Base-by-base conservation (phyloP, 2,797 vertebrate species). In the Enoplosus armatus region DNA sequence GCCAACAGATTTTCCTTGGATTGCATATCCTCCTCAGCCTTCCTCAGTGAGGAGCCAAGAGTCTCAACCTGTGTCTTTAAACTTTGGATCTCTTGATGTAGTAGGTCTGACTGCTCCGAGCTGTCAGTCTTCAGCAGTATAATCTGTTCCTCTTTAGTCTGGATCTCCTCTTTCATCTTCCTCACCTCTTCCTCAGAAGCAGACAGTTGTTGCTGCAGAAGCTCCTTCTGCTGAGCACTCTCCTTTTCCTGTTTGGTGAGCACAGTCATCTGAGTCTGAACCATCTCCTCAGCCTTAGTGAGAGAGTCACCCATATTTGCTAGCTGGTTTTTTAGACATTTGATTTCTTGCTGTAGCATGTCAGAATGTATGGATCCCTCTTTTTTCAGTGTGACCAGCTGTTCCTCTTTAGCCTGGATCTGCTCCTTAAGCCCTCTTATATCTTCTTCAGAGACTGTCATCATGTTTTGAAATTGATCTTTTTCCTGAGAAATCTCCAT, bases 41-140 rank as follows among this genome's bases (percentile, higher is more conserved):
- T 82, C 16, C 2, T 86, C 16, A 87, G 37, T 0, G 78, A 88
- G 7, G 41, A 79, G 2, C 18, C 18, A 31, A 91, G 81, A 56
- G 18, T 27, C 48, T 89, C 79, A 6, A 84, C 69, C n/a, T 78
- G 82, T 24, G 0, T 93, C 0, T 93, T 94, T 50, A 95, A 94
- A 39, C 86, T 85, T 64, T 96, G 92, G 0, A 92, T 86, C 83
- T 96, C 94, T 33, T 96, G 90, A n/a, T 93, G 68, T 3, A 86
- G 41, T 1, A 72, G 8, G 9, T 70, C 8, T 0, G 56, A 82
- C 35, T 89, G 77, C 24, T 64, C 56, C 3, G 72, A 59, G 14
- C 58, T 75, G 7, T 83, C 72, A 1, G 65, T 68, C 35, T 75
- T 89, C 22, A 93, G n/a, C 7, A 70, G 33, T 1, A 59, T 60